Conservation (phyloP, 2,888 invertebrate genomes). For the Aromia moschata region DNA sequence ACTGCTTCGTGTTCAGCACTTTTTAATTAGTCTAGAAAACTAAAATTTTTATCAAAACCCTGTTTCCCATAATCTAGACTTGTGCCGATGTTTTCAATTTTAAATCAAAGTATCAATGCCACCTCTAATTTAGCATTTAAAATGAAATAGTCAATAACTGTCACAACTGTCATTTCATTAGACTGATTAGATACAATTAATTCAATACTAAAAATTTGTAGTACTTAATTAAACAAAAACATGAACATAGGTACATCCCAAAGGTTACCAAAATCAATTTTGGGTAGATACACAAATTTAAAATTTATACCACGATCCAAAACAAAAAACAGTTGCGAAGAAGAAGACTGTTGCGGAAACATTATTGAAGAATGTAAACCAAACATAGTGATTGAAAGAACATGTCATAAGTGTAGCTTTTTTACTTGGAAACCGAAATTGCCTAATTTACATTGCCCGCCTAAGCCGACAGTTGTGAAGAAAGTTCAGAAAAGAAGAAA, state of each 20-base stretch:
- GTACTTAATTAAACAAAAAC: background rate
- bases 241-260: background rate
- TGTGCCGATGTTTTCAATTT: no score
- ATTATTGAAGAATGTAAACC: slow-evolving; percentile 10
- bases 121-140: no score
- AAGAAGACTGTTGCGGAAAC: slow-evolving; percentile 35
- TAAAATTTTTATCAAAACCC: no score
- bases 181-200: no score
- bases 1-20: no score
- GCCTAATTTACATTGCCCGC: slow-evolving; percentile 30
- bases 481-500: slow-evolving; percentile 11
- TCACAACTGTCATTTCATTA: no score
- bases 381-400: slow-evolving; percentile 40
- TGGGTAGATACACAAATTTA: background rate
- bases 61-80: no score
- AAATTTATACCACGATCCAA: background rate
- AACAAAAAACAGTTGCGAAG: slow-evolving; percentile 27
- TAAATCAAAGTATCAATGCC: no score
- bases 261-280: background rate
- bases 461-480: slow-evolving; percentile 15
- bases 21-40: no score
- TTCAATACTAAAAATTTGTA: no score
- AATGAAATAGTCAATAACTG: no score
- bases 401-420: slow-evolving; percentile 43
- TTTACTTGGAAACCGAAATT: slow-evolving; percentile 49